phyloP scores from a whole-genome alignment of 1,140 invertebrate species.

The Drosophila malerkotliana region DNA sequence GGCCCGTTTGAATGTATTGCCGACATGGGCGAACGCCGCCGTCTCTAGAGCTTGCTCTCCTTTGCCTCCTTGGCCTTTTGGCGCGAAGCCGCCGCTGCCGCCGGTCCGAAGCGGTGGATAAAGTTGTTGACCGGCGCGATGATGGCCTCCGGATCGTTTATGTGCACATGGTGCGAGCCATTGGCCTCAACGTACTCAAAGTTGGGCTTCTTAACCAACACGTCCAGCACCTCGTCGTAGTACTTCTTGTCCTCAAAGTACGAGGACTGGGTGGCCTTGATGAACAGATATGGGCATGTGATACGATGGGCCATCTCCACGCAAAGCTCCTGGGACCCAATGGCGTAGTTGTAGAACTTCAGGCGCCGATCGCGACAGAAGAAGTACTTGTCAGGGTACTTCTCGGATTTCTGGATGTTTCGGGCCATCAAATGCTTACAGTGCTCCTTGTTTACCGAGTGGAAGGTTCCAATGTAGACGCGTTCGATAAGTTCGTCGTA shows the following conservation, averaged over 20 bases:
- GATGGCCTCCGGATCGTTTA: slow-evolving; percentile 87
- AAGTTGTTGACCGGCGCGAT: slow-evolving; percentile 86
- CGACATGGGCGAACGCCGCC: not conserved
- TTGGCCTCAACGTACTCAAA: slow-evolving; percentile 87
- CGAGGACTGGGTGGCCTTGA: slow-evolving; percentile 86
- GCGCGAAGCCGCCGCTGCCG: slow-evolving; percentile 54
- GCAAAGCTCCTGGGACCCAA: slow-evolving; percentile 85
- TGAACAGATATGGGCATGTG: slow-evolving; percentile 85
- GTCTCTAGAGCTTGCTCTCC: slow-evolving; percentile 63
- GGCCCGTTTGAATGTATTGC: slow-evolving; percentile 11
- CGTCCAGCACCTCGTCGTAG: slow-evolving; percentile 86
- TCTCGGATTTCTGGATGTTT: slow-evolving; percentile 85
- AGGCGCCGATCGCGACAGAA: slow-evolving; percentile 87
- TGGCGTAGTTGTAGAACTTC: slow-evolving; percentile 85
- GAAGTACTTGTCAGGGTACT: slow-evolving; percentile 86
- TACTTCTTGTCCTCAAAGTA: slow-evolving; percentile 86
- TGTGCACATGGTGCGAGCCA: slow-evolving; percentile 90
- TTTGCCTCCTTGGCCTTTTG: slow-evolving; percentile 65
- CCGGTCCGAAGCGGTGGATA: slow-evolving; percentile 84
- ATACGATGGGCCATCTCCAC: slow-evolving; percentile 85
- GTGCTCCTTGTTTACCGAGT: slow-evolving; percentile 85
- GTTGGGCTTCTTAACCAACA: slow-evolving; percentile 85
- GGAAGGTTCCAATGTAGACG: slow-evolving; percentile 85
- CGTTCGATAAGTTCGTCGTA: slow-evolving; percentile 86
- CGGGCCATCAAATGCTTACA: slow-evolving; percentile 86